Base-by-base conservation (phyloP, 1,140 invertebrate species). In the Phortica variegata region DNA sequence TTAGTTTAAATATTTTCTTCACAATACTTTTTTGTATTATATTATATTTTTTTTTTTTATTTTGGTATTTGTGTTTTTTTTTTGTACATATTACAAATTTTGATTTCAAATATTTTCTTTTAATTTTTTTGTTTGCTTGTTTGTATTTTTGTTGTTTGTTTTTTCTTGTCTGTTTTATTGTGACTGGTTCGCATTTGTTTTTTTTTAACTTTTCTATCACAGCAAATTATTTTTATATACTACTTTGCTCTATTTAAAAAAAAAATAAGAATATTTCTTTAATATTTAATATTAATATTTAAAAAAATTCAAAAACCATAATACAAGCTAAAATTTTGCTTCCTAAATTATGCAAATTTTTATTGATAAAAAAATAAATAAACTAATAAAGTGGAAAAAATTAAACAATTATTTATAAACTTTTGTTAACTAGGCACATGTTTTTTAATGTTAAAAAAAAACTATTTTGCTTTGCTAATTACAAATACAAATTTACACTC, bases 151-250 rank as follows among this genome's bases (percentile, higher is more conserved):
- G 39, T 53, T 46, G 29, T 44, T 21, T 57, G 39, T 31, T 12
- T 43, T 19, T 45, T 3, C 41, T 10, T 12, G 23, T 46, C 18
- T 20, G 15, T 40, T 17, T 65, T 65, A 55, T 66, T 66, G 52
- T 59, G 62, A 49, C 62, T 61, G 52, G 58, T 59, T 66, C 54
- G 58, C 61, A 48, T 61, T 65, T 65, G n/a, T n/a, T 65, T 49
- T 58, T 65, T 54, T 61, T 65, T 50, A 46, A 47, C 48, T 65
- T 58, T 61, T 65, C 62, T 65, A 65, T 65, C 62, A 65, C 59
- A 65, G 62, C 62, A 65, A 65, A 62, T 66, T 58, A 65, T 56
- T 61, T 65, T 59, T 65, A 65, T 66, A 66, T 48, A 61, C 52
- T 65, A 61, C 53, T 59, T 66, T 57, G 48, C 48, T 53, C 51